Percentiles rank a stretch among this genome's conserved stretches.
These are phyloP conservation scores for Leptobrachium ailaonicum DNA, from an alignment of 2,113 vertebrate genomes.

Conservation along the genomic window DNA sequence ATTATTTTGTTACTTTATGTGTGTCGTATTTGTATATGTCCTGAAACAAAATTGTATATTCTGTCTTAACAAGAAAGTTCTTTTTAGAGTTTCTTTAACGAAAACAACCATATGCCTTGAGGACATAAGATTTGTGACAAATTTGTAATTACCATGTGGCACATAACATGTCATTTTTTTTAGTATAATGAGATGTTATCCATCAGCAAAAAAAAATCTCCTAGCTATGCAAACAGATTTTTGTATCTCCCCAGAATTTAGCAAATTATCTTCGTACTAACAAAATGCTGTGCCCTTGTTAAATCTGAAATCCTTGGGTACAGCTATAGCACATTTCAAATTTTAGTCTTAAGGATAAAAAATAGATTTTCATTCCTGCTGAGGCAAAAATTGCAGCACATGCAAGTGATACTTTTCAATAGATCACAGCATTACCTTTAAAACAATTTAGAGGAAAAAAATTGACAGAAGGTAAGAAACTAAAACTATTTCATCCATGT, in stretches of 20 bases:
- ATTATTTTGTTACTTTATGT: no score
- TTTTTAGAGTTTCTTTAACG: neutral
- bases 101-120: neutral
- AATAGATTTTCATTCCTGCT: conserved; percentile 14
- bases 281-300: neutral
- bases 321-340: neutral
- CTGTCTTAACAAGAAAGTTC: neutral
- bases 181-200: neutral
- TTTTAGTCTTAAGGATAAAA: neutral
- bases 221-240: no score
- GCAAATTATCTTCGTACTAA: no score
- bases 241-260: no score
- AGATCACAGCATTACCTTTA: neutral
- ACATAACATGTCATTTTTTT: conserved; percentile 14
- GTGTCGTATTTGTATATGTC: no score
- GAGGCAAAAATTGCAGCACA: conserved; percentile 4
- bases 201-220: neutral
- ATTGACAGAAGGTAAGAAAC: no score
- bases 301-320: neutral
- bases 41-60: neutral
- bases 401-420: neutral
- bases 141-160: neutral
- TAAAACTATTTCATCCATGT: no score
- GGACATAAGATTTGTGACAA: conserved; percentile 2
- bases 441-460: neutral